Conservation (phyloP, 2,113 vertebrate species). For the Brachyhypopomus gauderio region DNA sequence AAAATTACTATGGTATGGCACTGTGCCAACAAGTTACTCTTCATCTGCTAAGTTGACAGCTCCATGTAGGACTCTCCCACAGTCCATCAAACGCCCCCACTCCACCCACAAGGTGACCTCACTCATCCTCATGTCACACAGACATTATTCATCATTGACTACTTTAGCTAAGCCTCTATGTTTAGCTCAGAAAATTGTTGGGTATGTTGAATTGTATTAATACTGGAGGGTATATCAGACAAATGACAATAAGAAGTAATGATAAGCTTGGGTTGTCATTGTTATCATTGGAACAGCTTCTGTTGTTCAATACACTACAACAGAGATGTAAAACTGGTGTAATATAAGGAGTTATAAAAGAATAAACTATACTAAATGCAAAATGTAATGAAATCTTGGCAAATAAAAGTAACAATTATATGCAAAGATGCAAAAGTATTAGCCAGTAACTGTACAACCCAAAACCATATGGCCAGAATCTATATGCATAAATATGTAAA, state of each 20-base stretch:
- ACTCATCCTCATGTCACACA: not conserved
- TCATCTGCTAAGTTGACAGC: slow-evolving; percentile 6
- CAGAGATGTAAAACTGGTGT: too few relatives aligned
- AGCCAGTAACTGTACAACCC: too few relatives aligned
- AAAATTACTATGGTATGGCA: not conserved
- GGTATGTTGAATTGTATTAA: not conserved
- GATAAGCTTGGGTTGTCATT: not conserved
- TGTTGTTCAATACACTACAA: not conserved
- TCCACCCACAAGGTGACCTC: too few relatives aligned
- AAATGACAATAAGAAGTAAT: not conserved
- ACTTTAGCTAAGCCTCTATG: not conserved
- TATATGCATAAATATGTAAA: too few relatives aligned
- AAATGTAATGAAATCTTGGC: too few relatives aligned
- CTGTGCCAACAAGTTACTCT: not conserved
- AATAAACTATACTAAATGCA: too few relatives aligned
- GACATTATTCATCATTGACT: not conserved
- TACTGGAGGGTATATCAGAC: not conserved
- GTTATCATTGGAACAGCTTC: not conserved
- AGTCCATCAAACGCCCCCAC: too few relatives aligned
- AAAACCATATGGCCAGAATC: too few relatives aligned
- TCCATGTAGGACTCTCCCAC: not conserved
- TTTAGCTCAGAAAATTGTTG: not conserved
- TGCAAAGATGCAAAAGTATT: too few relatives aligned
- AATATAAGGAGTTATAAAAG: too few relatives aligned
- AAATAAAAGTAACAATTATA: too few relatives aligned